phyloP scores from a whole-genome alignment of 2,113 vertebrate genomes.

The Lynx canadensis region DNA sequence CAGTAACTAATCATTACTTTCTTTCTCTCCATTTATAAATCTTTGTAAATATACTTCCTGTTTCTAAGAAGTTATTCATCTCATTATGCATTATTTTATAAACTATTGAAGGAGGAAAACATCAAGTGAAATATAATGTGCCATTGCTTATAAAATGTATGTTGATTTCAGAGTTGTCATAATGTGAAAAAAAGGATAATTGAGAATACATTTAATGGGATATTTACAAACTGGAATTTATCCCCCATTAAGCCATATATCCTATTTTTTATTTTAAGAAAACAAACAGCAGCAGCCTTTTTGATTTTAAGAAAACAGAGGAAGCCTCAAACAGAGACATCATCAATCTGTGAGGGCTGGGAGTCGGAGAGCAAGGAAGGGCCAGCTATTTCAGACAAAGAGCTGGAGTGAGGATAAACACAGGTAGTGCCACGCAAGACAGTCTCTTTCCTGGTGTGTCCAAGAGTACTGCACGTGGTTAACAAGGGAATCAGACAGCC shows the following conservation, averaged over 20 bases:
- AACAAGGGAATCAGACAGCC: background rate
- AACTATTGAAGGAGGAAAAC: background rate
- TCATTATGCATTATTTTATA: background rate
- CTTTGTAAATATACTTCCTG: background rate
- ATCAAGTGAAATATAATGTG: background rate
- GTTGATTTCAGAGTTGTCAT: background rate
- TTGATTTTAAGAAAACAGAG: background rate
- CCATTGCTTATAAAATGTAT: background rate
- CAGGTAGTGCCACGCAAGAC: background rate
- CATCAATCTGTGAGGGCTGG: background rate
- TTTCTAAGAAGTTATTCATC: background rate
- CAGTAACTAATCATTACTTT: background rate
- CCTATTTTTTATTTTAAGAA: background rate
- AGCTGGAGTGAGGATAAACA: background rate
- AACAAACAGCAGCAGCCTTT: background rate
- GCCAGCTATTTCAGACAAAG: background rate
- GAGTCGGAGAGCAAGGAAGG: background rate
- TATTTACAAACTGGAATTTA: background rate
- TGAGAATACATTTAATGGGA: background rate
- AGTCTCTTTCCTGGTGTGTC: background rate
- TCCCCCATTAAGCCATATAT: background rate
- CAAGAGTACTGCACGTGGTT: background rate
- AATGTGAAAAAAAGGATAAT: background rate
- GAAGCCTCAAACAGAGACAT: background rate
- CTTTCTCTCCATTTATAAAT: background rate